Percentiles rank a stretch among this genome's conserved stretches.
These are phyloP conservation scores for Scolopax rusticola DNA, from an alignment of 2,797 vertebrate genomes.

Conservation along the genomic window DNA sequence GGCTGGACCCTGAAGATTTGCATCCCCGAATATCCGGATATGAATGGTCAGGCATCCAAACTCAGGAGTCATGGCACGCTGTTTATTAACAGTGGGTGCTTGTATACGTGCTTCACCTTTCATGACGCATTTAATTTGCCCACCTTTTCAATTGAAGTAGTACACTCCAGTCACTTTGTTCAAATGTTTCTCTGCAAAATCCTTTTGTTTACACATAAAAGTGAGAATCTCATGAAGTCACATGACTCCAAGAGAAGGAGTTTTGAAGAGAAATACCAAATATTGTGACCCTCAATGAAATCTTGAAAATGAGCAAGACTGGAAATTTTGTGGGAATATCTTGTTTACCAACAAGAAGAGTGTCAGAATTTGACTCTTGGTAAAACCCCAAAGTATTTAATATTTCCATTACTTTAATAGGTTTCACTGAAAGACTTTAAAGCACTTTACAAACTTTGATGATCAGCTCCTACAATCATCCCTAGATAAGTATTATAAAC, in stretches of 20 bases:
- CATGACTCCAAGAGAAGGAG: background rate
- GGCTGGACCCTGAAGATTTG: background rate
- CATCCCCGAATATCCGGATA: background rate
- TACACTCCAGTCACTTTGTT: background rate
- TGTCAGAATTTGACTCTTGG: background rate
- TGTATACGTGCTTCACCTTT: background rate
- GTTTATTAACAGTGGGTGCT: background rate
- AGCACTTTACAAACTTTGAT: background rate
- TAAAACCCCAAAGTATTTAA: background rate
- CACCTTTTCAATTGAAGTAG: background rate
- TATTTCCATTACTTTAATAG: background rate
- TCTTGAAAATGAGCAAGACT: background rate
- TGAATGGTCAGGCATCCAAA: background rate
- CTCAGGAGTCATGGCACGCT: background rate
- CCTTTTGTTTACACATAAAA: background rate
- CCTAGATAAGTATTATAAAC: background rate
- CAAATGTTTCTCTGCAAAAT: background rate
- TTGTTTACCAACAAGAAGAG: background rate
- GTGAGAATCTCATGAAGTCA: background rate
- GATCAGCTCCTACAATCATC: background rate
- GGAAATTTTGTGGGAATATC: background rate
- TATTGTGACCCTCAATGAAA: background rate
- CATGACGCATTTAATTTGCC: background rate
- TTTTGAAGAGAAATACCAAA: background rate
- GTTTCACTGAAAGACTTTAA: background rate